phyloP scores from a whole-genome alignment of 2,888 invertebrate species.

The Pegoplata infirma region DNA sequence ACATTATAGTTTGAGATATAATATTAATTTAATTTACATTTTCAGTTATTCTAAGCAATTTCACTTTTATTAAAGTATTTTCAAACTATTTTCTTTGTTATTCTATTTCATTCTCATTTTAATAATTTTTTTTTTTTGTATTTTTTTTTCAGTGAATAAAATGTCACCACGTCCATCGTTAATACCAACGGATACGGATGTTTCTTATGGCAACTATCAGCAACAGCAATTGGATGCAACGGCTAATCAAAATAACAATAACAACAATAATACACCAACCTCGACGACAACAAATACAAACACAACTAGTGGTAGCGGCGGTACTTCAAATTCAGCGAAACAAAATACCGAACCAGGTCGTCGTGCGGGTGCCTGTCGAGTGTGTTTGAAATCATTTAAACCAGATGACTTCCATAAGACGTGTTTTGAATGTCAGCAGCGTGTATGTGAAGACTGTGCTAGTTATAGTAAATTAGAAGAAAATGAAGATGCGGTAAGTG shows the following conservation, averaged over 20 bases:
- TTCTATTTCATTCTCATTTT: no score
- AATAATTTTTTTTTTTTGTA: neutral
- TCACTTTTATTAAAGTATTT: neutral
- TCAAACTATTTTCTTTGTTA: neutral
- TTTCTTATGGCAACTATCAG: slow-evolving; percentile 67
- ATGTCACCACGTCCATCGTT: slow-evolving; percentile 83
- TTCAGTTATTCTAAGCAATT: slow-evolving; percentile 42
- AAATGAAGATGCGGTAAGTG: slow-evolving; percentile 87
- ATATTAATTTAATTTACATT: slow-evolving; percentile 56
- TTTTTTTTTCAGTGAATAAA: slow-evolving; percentile 82
- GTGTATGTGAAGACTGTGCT: slow-evolving; percentile 95
- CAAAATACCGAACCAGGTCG: slow-evolving; percentile 82
- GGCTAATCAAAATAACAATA: slow-evolving; percentile 77
- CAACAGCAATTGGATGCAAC: slow-evolving; percentile 78
- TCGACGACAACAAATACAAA: slow-evolving; percentile 58
- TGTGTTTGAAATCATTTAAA: slow-evolving; percentile 92
- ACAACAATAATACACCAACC: slow-evolving; percentile 69
- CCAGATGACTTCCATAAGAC: slow-evolving; percentile 92
- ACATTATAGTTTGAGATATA: no score
- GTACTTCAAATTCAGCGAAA: slow-evolving; percentile 67
- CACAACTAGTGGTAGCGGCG: slow-evolving; percentile 59
- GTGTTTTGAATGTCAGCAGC: slow-evolving; percentile 93
- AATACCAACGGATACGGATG: slow-evolving; percentile 79
- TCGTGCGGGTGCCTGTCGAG: slow-evolving; percentile 87
- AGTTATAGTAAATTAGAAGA: slow-evolving; percentile 92